Percentiles rank a stretch among this genome's conserved stretches.
phyloP scores from a whole-genome alignment of 2,797 vertebrate species.

The Pangasius krempfi region DNA sequence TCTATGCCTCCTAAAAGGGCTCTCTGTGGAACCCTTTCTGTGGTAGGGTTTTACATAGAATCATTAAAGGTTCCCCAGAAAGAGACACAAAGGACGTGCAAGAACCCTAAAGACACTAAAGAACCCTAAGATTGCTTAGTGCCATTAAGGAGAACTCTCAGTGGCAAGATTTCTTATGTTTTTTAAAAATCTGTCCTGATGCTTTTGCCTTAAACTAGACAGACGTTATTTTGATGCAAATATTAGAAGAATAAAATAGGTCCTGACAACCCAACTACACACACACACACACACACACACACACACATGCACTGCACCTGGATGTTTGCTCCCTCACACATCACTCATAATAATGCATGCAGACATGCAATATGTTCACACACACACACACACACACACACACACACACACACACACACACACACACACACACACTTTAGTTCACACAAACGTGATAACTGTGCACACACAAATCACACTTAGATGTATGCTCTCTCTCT shows the following conservation, averaged over 20 bases:
- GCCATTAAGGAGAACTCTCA: not conserved
- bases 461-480: not conserved
- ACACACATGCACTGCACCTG: not conserved
- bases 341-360: not conserved
- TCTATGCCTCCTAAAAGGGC: not conserved
- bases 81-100: not conserved
- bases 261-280: not conserved
- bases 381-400: slow-evolving; percentile 4
- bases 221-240: not conserved
- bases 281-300: not conserved
- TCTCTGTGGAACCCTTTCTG: not conserved
- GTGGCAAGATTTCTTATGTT: not conserved
- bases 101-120: not conserved
- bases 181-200: not conserved
- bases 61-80: not conserved
- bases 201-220: not conserved
- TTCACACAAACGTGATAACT: not conserved
- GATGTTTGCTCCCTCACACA: not conserved
- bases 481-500: not conserved
- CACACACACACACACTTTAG: not conserved
- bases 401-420: not conserved
- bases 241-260: not conserved
- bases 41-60: not conserved
- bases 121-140: too few species aligned
- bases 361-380: not conserved